Base-by-base conservation (phyloP, 2,113 vertebrate genomes). In the Brachyhypopomus gauderio region DNA sequence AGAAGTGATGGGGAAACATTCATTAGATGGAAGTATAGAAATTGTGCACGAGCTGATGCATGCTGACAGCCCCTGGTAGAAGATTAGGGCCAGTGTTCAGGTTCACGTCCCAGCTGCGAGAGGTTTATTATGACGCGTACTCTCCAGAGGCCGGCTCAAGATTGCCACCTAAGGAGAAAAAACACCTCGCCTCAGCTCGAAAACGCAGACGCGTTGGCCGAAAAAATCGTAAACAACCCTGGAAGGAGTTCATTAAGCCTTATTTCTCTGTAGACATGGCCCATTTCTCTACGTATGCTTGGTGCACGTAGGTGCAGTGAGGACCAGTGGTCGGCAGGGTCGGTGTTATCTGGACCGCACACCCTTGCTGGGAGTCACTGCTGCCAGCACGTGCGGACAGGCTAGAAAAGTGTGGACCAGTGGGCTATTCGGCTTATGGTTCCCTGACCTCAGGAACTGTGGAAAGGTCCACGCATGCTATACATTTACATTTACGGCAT, bases 61-160 rank as follows among this genome's bases (percentile, higher is more conserved):
- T 30, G 19, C 23, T 80, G 84, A 83, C 82, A 78, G 55, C 52
- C 79, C 63, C 67, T 83, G 73, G 74, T 58, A 63, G 82, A 72
- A 64, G 69, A 75, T 86, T 77, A 84, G 63, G 71, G 66, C 71
- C 56, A 30, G 34, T 4, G 74, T 85, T 83, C 71, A 73, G 71
- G 58, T 84, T 84, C 72, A 74, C 45, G 64, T 80, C 63, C 84
- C 45, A 80, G 67, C 52, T 19, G 58, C 77, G 60, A 81, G 72
- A 75, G 80, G 27, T 86, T 81, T 86, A 85, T 84, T 87, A 79
- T 78, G 77, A 84, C 77, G 75, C 52, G 41, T 64, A 41, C 30
- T 84, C 60, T 81, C 67, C 25, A 19, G 22, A 79, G 66, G 76
- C 77, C 6, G 60, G 71, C 41, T 75, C 45, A 63, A 55, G 75